Conservation (phyloP, 2,797 vertebrate species). For the Glyptemys insculpta region DNA sequence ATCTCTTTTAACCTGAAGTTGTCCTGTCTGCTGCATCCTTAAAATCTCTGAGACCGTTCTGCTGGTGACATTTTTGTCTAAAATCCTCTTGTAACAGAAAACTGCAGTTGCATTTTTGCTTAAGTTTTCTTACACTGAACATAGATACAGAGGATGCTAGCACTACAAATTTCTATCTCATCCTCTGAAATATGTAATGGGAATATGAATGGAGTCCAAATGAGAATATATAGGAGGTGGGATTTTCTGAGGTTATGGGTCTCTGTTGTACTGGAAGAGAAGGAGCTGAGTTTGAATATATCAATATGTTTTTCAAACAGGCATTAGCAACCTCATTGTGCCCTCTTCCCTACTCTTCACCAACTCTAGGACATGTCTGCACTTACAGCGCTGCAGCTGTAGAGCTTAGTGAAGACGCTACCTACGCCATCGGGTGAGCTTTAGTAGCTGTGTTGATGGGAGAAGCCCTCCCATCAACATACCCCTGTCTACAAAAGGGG, state of each 20-base stretch:
- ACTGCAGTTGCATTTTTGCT: neutral
- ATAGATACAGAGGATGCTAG: neutral
- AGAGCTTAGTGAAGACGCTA: neutral
- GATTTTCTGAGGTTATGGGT: neutral
- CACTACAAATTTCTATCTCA: neutral
- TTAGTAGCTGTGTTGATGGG: neutral
- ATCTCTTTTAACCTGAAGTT: neutral
- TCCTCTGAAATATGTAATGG: neutral
- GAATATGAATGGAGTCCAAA: neutral
- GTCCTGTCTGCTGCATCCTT: neutral
- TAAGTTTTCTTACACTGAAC: neutral
- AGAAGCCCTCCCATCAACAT: too few species aligned
- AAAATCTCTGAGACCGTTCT: neutral
- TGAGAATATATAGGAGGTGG: fast-evolving
- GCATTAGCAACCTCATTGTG: neutral
- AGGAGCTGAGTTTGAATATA: neutral
- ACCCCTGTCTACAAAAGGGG: too few species aligned
- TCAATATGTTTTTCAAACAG: neutral
- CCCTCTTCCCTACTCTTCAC: fast-evolving
- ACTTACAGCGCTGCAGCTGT: neutral
- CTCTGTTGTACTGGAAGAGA: neutral
- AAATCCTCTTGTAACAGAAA: neutral
- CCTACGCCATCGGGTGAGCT: neutral
- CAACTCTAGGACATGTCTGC: neutral
- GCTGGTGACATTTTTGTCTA: conserved; percentile 10